Evolutionary conservation across 30 jellyfish, hydroid and myxozoan genomes (phyloP).

Genomic region (Turritopsis rubra): DNA sequence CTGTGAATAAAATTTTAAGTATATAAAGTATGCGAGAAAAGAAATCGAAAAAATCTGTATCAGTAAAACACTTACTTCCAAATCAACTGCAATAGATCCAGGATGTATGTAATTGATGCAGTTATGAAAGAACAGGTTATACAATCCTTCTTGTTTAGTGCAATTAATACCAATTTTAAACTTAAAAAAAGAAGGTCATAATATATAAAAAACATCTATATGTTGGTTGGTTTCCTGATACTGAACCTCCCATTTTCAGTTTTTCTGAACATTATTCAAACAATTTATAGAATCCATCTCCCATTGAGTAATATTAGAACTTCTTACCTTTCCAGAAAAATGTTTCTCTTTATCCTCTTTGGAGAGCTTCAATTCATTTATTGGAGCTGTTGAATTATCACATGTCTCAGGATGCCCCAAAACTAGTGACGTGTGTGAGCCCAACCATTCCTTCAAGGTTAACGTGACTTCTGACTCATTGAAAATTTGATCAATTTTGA

Average conservation of each 20-base stretch:
- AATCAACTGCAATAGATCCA: constrained; percentile 23
- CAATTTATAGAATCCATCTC: no score
- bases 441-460: constrained; percentile 12
- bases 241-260: no score
- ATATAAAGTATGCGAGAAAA: no score
- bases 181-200: constrained; percentile 30
- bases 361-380: neutral
- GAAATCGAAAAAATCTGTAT: neutral
- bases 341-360: neutral
- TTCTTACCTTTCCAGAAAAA: neutral
- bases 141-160: constrained; percentile 67
- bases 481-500: neutral
- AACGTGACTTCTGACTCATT: constrained; percentile 18
- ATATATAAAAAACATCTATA: no score
- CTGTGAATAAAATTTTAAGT: no score
- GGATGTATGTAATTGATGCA: constrained; percentile 29
- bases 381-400: constrained; percentile 17
- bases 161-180: constrained; percentile 47
- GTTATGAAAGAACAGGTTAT: constrained; percentile 85
- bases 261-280: no score
- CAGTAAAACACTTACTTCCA: constrained; percentile 43
- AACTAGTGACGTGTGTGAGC: constrained; percentile 3
- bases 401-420: neutral
- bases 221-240: no score
- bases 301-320: no score